Evolutionary conservation across 2,888 invertebrate genomes (phyloP), one percentile per base, ranked within the genome.

Genomic region (Eupithecia pulchellata): DNA sequence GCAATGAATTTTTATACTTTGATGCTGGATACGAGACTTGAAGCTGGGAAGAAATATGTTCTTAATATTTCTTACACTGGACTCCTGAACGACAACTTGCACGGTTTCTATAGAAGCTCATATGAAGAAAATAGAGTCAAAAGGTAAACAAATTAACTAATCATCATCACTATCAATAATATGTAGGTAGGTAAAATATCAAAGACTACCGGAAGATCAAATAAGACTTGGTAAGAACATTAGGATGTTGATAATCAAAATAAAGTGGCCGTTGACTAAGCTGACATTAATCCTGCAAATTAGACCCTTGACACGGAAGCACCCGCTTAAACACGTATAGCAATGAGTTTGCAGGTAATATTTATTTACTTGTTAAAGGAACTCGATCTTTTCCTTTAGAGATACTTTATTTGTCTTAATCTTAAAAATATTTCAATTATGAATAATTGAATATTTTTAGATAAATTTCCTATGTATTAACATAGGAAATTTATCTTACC

Each of bases 101-200:
- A 96, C 81, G 98, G 98, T 58, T 97, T 98, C 88, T 98, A 98
- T 84, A 95, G 97, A 79, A 97, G 97, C 89, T 97, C 97, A 0
- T 98, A 98, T 86, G 95, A 94, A 78, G 95, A 95, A 75, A 95
- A 95, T 74, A 96, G 96, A 78, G 92, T 96, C 69, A 97, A 95
- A 79, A 96, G 96, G 97, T 97, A 87, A 91, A 20, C 6, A 17
- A 57, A 55, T 57, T 29, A 8, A 57, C 8, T 57, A 25, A 25
- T 6, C 2, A 42, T 39, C 17, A 36, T 47, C 20, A 1, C 6
- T 47, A 20, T 13, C 8, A 17, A 57, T 14, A 57, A 14, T 5
- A 55, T 27, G 91, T 83, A n/a, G 27, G 3, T 14, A 57, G n/a
- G n/a, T n/a, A 61, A 30, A 27, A 57, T 27, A 29, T 57, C 6